A percentile compares a stretch with the other conserved stretches of the same genome.
These are phyloP conservation scores for Mustela lutreola DNA, from an alignment of 2,113 vertebrate genomes.

Conservation along the genomic window DNA sequence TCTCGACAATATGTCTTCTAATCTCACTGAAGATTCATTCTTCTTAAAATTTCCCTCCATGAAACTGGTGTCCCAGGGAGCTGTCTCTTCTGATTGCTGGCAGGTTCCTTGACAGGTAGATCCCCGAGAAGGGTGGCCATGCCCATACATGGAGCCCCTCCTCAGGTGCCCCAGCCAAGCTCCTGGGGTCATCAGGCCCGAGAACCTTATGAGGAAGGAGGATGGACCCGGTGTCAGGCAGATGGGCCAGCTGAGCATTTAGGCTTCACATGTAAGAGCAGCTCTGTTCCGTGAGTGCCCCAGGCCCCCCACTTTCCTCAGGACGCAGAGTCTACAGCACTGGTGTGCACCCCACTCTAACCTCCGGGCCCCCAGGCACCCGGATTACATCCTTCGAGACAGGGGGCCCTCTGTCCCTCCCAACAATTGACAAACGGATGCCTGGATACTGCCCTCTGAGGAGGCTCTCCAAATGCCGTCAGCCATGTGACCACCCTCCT, in stretches of 20 bases:
- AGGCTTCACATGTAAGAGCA: neutral
- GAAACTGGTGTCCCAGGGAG: neutral
- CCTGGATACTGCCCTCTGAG: neutral
- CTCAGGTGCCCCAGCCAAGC: neutral
- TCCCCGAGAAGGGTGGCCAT: neutral
- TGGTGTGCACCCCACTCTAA: neutral
- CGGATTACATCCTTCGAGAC: neutral
- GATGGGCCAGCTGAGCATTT: neutral
- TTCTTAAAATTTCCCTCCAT: neutral
- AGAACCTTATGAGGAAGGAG: neutral
- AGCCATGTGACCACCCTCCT: neutral
- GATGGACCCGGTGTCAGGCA: no score
- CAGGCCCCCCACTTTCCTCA: neutral
- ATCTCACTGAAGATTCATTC: neutral
- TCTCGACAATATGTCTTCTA: neutral
- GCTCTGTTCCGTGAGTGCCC: neutral
- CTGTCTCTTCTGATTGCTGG: neutral
- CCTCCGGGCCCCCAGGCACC: neutral
- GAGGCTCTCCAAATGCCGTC: no score
- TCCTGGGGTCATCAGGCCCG: neutral
- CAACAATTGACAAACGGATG: fast-evolving
- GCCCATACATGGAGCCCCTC: neutral
- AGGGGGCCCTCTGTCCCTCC: neutral
- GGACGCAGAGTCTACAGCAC: fast-evolving
- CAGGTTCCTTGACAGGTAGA: neutral